Evolutionary conservation across 1,140 invertebrate genomes (phyloP).

Genomic region (Acyrthosiphon pisum): DNA sequence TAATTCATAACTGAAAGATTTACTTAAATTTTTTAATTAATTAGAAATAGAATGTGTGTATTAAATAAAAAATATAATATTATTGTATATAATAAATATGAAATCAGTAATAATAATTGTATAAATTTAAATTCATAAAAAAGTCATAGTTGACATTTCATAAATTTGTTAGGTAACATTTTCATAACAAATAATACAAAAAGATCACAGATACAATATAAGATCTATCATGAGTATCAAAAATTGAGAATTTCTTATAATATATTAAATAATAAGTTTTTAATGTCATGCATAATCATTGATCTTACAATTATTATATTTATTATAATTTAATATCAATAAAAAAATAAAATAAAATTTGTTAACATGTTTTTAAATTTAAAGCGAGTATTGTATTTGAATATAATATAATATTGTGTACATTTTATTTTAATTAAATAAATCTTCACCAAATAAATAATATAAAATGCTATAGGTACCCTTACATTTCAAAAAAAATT

Average conservation of each 20-base stretch:
- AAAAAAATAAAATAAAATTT: neutral
- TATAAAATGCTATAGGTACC: neutral
- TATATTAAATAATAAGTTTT: neutral
- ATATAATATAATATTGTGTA: neutral
- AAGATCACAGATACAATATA: slow-evolving; percentile 14
- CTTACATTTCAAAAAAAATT: neutral
- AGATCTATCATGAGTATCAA: neutral
- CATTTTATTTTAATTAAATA: neutral
- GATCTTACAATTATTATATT: neutral
- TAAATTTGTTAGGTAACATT: neutral
- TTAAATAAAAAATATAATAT: neutral
- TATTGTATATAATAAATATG: neutral
- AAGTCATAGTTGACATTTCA: neutral
- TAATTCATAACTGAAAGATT: no score
- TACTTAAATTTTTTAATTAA: no score
- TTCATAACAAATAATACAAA: neutral
- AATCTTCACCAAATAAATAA: neutral
- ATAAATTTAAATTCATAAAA: neutral
- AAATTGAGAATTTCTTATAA: neutral
- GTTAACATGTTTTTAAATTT: neutral
- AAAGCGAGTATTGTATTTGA: neutral
- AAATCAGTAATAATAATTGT: no score
- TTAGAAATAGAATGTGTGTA: neutral
- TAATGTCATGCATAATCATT: neutral
- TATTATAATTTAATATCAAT: neutral